Percentiles rank a stretch among this genome's conserved stretches.
phyloP scores from a whole-genome alignment of 1,140 invertebrate genomes.

The Lepidotrigona ventralis region DNA sequence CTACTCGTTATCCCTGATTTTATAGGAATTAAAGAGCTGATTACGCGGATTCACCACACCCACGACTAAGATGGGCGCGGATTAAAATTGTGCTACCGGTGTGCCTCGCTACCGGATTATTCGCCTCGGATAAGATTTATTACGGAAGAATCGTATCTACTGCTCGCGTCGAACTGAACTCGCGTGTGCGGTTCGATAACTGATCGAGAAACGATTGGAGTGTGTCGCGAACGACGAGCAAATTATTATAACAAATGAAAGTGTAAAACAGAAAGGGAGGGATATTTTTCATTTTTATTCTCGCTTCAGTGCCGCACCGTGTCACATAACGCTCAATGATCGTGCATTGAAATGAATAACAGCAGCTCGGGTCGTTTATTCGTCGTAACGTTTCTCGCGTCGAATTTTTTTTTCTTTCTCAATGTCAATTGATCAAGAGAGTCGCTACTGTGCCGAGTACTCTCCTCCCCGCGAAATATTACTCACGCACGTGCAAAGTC shows the following conservation, averaged over 20 bases:
- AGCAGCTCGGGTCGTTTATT: background rate
- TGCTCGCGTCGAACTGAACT: too few species aligned
- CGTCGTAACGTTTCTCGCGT: background rate
- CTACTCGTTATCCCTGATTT: slow-evolving; percentile 66
- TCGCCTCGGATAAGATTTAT: slow-evolving; percentile 35
- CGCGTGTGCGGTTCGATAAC: background rate
- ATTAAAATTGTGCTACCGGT: slow-evolving; percentile 55
- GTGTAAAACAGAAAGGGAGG: too few species aligned
- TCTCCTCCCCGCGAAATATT: too few species aligned
- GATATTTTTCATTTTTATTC: too few species aligned
- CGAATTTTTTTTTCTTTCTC: background rate
- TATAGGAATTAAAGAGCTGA: slow-evolving; percentile 68
- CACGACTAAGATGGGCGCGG: slow-evolving; percentile 60
- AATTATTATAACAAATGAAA: too few species aligned
- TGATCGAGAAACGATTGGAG: background rate
- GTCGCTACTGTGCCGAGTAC: too few species aligned
- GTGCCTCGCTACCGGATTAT: slow-evolving; percentile 26
- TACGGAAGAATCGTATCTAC: background rate
- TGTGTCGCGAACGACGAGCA: too few species aligned
- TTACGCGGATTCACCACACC: slow-evolving; percentile 57
- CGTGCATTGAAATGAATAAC: background rate
- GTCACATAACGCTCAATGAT: background rate
- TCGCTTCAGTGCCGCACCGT: too few species aligned
- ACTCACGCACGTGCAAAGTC: too few species aligned
- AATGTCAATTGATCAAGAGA: background rate